These are phyloP conservation scores for Zosterops japonicus DNA, from an alignment of 2,113 vertebrate species.

Conservation along the genomic window DNA sequence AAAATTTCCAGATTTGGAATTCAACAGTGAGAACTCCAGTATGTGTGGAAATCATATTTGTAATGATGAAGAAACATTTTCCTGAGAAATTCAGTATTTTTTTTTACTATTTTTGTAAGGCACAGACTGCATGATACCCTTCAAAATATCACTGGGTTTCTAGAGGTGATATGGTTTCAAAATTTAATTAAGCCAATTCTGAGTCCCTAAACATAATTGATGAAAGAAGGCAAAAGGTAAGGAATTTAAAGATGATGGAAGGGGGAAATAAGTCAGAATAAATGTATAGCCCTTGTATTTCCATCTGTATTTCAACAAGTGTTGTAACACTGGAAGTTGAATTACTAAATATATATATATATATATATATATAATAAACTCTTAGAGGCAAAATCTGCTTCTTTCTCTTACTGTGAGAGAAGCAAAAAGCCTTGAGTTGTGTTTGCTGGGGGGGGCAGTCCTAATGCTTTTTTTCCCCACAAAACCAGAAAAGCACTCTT, in stretches of 20 bases:
- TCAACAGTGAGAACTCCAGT: not conserved
- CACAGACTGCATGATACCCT: not conserved
- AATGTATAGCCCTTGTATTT: not conserved
- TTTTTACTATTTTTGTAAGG: not conserved
- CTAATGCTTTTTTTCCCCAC: not conserved
- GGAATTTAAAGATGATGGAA: not conserved
- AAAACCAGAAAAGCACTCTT: not conserved
- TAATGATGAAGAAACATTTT: not conserved
- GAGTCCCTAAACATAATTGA: not conserved
- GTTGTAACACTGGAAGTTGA: not conserved
- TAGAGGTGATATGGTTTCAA: not conserved
- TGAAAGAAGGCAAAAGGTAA: not conserved
- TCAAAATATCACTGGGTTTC: not conserved
- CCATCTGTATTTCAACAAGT: not conserved
- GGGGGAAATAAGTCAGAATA: not conserved
- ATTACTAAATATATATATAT: not conserved
- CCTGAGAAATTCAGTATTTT: not conserved
- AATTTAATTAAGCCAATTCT: not conserved
- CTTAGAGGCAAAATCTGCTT: slow-evolving; percentile 35
- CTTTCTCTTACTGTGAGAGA: not conserved
- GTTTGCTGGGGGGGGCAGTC: not conserved
- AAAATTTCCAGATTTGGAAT: not conserved
- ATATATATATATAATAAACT: not conserved
- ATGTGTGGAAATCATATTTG: not conserved
- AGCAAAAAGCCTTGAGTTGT: not conserved